Evolutionary conservation across 2,113 vertebrate species (phyloP).

Genomic region (Ranitomeya imitator): DNA sequence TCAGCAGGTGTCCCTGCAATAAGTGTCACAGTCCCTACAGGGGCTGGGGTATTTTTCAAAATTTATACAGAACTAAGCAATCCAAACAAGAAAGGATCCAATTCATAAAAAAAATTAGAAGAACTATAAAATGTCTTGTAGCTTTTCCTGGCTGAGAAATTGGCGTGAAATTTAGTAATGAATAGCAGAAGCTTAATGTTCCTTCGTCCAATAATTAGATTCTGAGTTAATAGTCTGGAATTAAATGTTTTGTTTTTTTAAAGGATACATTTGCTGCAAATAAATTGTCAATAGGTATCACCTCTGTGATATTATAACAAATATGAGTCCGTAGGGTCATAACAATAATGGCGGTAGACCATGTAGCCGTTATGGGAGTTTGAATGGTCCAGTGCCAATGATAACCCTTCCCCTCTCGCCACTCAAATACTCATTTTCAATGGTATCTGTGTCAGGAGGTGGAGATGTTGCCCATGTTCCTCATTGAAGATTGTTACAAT

Average conservation of each 20-base stretch:
- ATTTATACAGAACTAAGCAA: constrained; percentile 19
- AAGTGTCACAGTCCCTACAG: constrained; percentile 36
- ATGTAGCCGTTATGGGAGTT: too few relatives aligned
- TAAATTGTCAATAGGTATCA: background rate
- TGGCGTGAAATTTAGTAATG: background rate
- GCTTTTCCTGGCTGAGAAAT: constrained; percentile 7
- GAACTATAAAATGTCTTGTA: background rate
- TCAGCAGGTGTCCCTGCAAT: constrained; percentile 42
- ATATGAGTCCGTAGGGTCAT: background rate
- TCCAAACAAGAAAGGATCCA: constrained; percentile 23
- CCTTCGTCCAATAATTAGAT: background rate
- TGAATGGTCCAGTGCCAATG: too few relatives aligned
- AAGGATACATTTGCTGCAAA: background rate
- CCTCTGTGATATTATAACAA: background rate
- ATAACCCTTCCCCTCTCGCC: too few relatives aligned
- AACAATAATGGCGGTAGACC: too few relatives aligned
- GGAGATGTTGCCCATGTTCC: too few relatives aligned
- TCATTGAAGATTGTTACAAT: too few relatives aligned
- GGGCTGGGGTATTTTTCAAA: background rate
- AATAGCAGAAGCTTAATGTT: background rate
- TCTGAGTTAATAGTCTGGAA: background rate
- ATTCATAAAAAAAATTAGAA: constrained; percentile 41
- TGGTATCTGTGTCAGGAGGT: too few relatives aligned
- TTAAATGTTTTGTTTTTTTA: background rate
- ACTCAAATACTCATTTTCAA: too few relatives aligned